Conservation (phyloP, 1,140 invertebrate genomes). For the Caenorhabditis remanei region DNA sequence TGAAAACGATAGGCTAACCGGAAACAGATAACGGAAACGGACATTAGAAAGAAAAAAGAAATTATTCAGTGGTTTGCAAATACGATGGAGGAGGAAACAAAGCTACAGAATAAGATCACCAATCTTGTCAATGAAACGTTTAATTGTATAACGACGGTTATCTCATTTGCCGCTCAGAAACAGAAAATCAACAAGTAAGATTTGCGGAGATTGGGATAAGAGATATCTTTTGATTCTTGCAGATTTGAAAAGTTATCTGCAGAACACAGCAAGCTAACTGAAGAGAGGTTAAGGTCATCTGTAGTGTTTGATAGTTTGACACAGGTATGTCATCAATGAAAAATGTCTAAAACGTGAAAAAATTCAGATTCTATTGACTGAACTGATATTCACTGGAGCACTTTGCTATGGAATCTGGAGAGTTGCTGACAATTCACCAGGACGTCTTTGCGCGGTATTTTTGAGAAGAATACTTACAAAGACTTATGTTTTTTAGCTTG, state of each 20-base stretch:
- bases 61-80: slow-evolving; percentile 76
- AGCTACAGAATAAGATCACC: slow-evolving; percentile 73
- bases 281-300: slow-evolving; percentile 73
- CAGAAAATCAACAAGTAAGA: slow-evolving; percentile 74
- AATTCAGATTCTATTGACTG: slow-evolving; percentile 69
- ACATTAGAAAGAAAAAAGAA: not conserved
- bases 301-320: slow-evolving; percentile 75
- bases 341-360: not conserved
- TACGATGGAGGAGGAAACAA: slow-evolving; percentile 73
- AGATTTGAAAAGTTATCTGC: slow-evolving; percentile 73
- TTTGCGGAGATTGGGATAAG: not conserved
- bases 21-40: not conserved
- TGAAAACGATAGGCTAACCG: not conserved
- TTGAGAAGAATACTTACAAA: not conserved
- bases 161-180: slow-evolving; percentile 74
- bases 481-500: slow-evolving; percentile 61
- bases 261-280: slow-evolving; percentile 73
- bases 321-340: slow-evolving; percentile 63
- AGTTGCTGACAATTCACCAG: slow-evolving; percentile 72
- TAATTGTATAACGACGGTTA: slow-evolving; percentile 75
- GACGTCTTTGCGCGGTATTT: slow-evolving; percentile 70
- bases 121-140: slow-evolving; percentile 77
- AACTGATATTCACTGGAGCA: slow-evolving; percentile 75
- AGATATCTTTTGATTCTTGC: slow-evolving; percentile 36
- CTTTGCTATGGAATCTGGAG: slow-evolving; percentile 74